These are phyloP conservation scores for Melikaiella ostensackeni DNA, from an alignment of 2,888 invertebrate genomes.

Conservation along the genomic window DNA sequence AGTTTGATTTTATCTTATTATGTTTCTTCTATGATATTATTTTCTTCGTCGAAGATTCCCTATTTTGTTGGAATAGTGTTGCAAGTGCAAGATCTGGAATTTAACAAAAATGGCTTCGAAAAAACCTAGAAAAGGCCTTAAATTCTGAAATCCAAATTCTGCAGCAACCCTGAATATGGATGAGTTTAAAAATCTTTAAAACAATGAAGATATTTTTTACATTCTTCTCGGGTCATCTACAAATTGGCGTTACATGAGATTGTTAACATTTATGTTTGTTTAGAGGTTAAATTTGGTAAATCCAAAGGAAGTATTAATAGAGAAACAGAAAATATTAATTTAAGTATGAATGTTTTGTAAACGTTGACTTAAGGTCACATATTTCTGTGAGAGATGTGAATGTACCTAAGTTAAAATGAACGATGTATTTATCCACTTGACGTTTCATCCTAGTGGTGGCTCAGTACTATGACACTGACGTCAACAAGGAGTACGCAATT, in stretches of 20 bases:
- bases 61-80: too few species aligned
- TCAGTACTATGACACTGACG: constrained; percentile 90
- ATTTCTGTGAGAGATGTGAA: neutral
- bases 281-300: too few species aligned
- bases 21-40: too few species aligned
- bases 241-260: neutral
- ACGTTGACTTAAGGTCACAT: neutral
- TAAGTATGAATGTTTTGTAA: neutral
- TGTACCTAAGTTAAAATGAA: neutral
- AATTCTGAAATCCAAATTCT: too few species aligned
- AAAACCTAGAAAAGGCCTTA: too few species aligned
- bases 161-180: too few species aligned
- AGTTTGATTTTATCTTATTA: too few species aligned
- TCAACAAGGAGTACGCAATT: constrained; percentile 93
- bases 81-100: too few species aligned
- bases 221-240: neutral
- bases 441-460: constrained; percentile 82
- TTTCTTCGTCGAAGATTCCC: too few species aligned
- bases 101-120: too few species aligned
- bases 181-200: neutral
- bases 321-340: neutral
- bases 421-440: neutral
- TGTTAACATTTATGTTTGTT: too few species aligned
- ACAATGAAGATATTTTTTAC: neutral
- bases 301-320: neutral